phyloP scores from a whole-genome alignment of 2,888 invertebrate genomes.

The Pegoplata infirma region DNA sequence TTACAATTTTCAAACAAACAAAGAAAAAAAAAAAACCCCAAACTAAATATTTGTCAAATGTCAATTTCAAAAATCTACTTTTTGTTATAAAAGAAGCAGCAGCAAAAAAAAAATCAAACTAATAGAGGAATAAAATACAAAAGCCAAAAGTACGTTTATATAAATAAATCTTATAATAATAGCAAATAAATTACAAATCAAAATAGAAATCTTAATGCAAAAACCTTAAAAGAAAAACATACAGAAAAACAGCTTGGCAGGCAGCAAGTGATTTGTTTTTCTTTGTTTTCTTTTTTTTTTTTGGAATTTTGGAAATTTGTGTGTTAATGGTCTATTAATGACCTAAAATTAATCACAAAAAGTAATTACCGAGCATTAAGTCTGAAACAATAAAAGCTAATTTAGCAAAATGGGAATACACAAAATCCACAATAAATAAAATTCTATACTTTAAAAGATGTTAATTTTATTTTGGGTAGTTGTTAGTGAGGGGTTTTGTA shows the following conservation, averaged over 20 bases:
- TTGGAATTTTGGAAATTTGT: constrained; percentile 37
- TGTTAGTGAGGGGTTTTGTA: no score
- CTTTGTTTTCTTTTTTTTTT: no score
- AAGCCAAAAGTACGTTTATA: background rate
- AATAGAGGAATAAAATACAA: background rate
- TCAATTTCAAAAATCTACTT: constrained; percentile 30
- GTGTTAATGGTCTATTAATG: constrained; percentile 59
- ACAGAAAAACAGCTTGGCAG: background rate
- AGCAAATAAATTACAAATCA: constrained; percentile 54
- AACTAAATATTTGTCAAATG: constrained; percentile 47
- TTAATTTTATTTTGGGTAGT: no score
- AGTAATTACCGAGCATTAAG: constrained; percentile 48
- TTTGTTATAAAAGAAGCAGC: background rate
- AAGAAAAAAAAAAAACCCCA: no score
- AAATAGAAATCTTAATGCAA: constrained; percentile 34
- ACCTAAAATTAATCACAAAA: constrained; percentile 52
- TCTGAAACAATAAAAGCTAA: constrained; percentile 49
- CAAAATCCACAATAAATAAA: background rate
- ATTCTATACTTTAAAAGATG: background rate
- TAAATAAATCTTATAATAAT: constrained; percentile 45
- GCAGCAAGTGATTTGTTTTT: constrained; percentile 23
- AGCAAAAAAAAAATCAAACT: constrained; percentile 5
- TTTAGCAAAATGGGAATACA: constrained; percentile 28
- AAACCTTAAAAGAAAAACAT: background rate
- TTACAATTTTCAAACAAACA: background rate